A percentile compares a stretch with the other conserved stretches of the same genome.
phyloP scores from a whole-genome alignment of 1,140 invertebrate genomes.

The Homarus americanus region DNA sequence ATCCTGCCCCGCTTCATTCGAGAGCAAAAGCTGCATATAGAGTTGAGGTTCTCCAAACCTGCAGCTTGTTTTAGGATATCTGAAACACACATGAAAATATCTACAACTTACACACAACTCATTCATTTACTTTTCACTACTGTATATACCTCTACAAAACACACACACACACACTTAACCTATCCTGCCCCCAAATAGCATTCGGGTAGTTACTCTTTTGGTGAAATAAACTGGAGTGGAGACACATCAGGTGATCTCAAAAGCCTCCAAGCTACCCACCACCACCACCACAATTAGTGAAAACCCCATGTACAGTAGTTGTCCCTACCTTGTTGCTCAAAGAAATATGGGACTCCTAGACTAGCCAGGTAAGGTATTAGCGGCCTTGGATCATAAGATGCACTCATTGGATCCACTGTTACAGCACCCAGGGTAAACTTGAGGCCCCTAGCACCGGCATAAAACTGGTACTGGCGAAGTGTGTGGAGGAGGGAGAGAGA shows the following conservation, averaged over 20 bases:
- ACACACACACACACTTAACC: too few species aligned
- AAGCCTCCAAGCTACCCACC: too few species aligned
- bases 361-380: constrained; percentile 84
- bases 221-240: too few species aligned
- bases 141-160: too few species aligned
- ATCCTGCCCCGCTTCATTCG: constrained; percentile 85
- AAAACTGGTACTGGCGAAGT: constrained; percentile 90
- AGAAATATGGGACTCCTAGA: constrained; percentile 85
- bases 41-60: constrained; percentile 78
- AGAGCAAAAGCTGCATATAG: constrained; percentile 85
- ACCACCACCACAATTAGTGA: too few species aligned
- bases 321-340: constrained; percentile 83
- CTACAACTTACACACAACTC: too few species aligned
- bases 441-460: constrained; percentile 84
- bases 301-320: too few species aligned
- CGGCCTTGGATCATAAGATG: constrained; percentile 83
- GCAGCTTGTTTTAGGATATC: constrained; percentile 80
- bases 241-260: too few species aligned
- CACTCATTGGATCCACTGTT: constrained; percentile 84
- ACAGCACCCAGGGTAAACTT: constrained; percentile 87
- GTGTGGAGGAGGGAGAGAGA: constrained; percentile 90
- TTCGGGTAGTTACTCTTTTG: too few species aligned
- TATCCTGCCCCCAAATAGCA: too few species aligned
- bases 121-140: too few species aligned
- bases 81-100: constrained; percentile 74